These are phyloP conservation scores for Plodia interpunctella DNA, from an alignment of 1,140 invertebrate genomes.

Conservation along the genomic window DNA sequence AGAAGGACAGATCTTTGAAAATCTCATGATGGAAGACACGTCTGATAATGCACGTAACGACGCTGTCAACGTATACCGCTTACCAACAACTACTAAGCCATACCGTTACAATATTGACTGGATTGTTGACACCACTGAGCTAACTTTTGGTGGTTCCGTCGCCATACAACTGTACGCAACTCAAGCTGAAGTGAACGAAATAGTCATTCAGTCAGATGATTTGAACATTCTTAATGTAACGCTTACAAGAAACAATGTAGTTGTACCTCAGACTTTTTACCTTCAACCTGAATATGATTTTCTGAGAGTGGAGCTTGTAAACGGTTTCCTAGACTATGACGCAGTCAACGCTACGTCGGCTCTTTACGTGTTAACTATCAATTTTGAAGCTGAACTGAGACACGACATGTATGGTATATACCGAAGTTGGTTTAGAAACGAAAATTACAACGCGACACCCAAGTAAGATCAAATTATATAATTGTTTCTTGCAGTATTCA, in stretches of 20 bases:
- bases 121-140: constrained; percentile 29
- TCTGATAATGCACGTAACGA: not conserved
- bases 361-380: constrained; percentile 63
- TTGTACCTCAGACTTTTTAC: constrained; percentile 17
- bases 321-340: constrained; percentile 35
- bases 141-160: constrained; percentile 78
- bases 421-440: constrained; percentile 81
- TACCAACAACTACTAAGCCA: constrained; percentile 79
- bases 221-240: constrained; percentile 57
- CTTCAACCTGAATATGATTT: constrained; percentile 35
- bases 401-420: constrained; percentile 87
- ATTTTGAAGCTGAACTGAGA: constrained; percentile 71
- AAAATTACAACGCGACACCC: constrained; percentile 21
- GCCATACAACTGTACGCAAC: constrained; percentile 67
- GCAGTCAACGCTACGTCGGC: constrained; percentile 27
- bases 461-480: no score
- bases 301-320: constrained; percentile 28
- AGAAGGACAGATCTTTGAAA: constrained; percentile 48
- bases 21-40: constrained; percentile 25
- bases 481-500: no score
- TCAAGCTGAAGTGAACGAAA: constrained; percentile 42
- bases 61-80: constrained; percentile 58
- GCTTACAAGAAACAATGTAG: constrained; percentile 33
- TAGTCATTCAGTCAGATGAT: constrained; percentile 82
- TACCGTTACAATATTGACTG: constrained; percentile 75